Percentiles rank a stretch among this genome's conserved stretches.
Conservation (phyloP, 2,888 invertebrate genomes). For the Yponomeuta evonymella region DNA sequence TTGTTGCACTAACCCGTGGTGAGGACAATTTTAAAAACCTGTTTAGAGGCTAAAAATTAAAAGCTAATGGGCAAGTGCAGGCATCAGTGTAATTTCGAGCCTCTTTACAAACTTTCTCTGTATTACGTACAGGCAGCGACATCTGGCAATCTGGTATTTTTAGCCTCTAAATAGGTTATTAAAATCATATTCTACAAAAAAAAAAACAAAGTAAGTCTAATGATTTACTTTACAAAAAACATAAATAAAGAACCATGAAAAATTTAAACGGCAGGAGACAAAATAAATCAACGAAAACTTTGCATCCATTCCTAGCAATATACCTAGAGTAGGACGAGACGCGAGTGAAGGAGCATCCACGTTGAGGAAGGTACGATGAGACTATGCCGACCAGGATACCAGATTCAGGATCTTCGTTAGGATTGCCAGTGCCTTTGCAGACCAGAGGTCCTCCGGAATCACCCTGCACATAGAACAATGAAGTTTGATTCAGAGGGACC, state of each 20-base stretch:
- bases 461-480: conserved; percentile 34
- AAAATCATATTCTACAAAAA: too few species aligned
- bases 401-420: conserved; percentile 27
- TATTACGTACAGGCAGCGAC: too few species aligned
- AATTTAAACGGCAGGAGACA: background rate
- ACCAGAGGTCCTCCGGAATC: conserved; percentile 59
- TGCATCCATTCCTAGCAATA: conserved; percentile 24
- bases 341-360: conserved; percentile 29
- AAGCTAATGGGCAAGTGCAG: too few species aligned
- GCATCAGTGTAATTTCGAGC: too few species aligned
- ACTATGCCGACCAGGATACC: conserved; percentile 43
- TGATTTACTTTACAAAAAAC: background rate
- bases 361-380: conserved; percentile 25
- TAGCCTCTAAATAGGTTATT: too few species aligned
- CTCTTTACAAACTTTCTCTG: too few species aligned
- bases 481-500: too few species aligned
- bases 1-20: too few species aligned
- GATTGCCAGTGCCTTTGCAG: conserved; percentile 37
- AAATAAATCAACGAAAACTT: background rate
- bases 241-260: background rate
- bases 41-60: too few species aligned
- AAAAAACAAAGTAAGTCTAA: too few species aligned
- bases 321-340: conserved; percentile 31
- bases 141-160: too few species aligned
- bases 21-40: too few species aligned